Evolutionary conservation across 2,888 invertebrate genomes (phyloP), one percentile per base, ranked within the genome.

Genomic region (Alloscopus bannaensis): DNA sequence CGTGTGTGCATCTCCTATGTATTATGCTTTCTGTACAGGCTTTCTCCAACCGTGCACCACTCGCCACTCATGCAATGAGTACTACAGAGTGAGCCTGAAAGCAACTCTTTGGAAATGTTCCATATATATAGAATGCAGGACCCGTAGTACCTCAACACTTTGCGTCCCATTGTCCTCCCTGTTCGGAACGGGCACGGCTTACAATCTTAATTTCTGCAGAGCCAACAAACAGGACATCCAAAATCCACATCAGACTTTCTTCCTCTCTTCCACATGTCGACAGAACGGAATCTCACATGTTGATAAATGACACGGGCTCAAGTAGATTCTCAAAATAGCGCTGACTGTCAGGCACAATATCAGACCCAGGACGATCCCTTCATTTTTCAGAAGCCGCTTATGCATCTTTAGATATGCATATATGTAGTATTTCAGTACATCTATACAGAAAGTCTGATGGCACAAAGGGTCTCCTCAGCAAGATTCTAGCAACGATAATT

Each of bases 281-380:
- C 24, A 22, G 52, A 22, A 47, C 47, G 3, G 4, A 52, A 22
- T 52, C 36, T 13, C 52, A 52, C 52, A 52, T 52, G 52, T 52
- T 52, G 52, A 52, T 52, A 52, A 52, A 52, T 52, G n/a, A n/a
- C n/a, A n/a, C n/a, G 52, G 3, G 52, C 20, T 20, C 22, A 20
- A 52, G 20, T 47, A 22, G 52, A 52, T 11, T n/a, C 24, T 52
- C 52, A 52, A 22, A 52, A 52, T 52, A 52, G 24, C 4, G 24
- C 47, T 11, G 52, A 36, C n/a, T n/a, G n/a, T n/a, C n/a, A n/a
- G 36, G 13, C 36, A 36, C 8, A 36, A 36, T 13, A 13, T 8
- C 22, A n/a, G 52, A 52, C 52, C 52, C 22, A 52, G 52, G 22
- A 22, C 24, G 24, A 22, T n/a, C n/a, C n/a, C n/a, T n/a, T n/a